Base-by-base conservation (phyloP, 2,797 vertebrate species). In the Pseudopleuronectes americanus region DNA sequence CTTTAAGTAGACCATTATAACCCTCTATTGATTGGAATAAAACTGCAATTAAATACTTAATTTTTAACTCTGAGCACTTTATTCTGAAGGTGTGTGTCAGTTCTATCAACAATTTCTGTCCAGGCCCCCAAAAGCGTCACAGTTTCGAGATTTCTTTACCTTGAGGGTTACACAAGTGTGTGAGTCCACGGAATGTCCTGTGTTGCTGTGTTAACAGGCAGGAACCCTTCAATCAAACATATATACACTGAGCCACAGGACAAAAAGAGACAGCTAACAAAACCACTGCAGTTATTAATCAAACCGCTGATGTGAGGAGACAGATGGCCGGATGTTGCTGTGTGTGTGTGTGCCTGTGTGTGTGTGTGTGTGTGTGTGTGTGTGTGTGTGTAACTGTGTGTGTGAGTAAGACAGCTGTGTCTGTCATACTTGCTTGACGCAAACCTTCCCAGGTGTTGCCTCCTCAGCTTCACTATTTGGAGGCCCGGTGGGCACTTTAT, bases 401-500 rank as follows among this genome's bases (percentile, higher is more conserved):
- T 49, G 65, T 69, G 48, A 31, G 23, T 57, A 2, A 76, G 73
- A 78, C 88, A 88, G 84, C 88, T 88, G 91, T 68, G 68, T 61
- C 75, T 79, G 86, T 87, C 87, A 76, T 64, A 55, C 63, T 19
- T 6, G 53, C 57, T 80, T 90, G 86, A 90, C 79, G 74, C 59
- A 80, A 21, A 79, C 47, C 63, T 61, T 80, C 81, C 83, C 88
- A 91, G 90, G 90, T 91, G 90, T 90, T 89, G 81, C 88, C 83
- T 87, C 83, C 77, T 65, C 76, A 87, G 77, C 70, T 76, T 67
- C 47, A 31, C 66, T 17, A 16, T 60, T 5, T 24, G 62, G 66
- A 61, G 56, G 53, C 64, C 69, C 22, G 19, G 65, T 47, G 57
- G 67, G 67, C 23, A 64, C 17, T 17, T 41, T 72, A 56, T 78